Evolutionary conservation across 2,888 invertebrate species (phyloP).

Genomic region (Neoitamus cyanurus): DNA sequence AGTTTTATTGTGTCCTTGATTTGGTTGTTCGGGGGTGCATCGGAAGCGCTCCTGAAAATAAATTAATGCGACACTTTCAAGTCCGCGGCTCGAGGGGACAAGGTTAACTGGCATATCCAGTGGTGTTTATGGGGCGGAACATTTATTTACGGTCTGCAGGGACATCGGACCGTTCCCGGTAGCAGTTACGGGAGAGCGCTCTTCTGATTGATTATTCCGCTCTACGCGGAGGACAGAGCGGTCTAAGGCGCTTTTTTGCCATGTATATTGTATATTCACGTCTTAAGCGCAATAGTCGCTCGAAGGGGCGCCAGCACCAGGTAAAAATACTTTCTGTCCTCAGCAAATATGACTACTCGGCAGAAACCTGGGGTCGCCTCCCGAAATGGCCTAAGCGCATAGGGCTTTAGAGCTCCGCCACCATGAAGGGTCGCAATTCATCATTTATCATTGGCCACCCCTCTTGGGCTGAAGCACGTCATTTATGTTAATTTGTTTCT

Average conservation of each 20-base stretch:
- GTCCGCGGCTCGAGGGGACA: conserved; percentile 20
- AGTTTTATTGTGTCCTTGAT: conserved; percentile 13
- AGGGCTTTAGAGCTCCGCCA: background rate
- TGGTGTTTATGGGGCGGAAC: conserved; percentile 31
- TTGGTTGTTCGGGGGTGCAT: background rate
- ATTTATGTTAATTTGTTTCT: conserved; percentile 38
- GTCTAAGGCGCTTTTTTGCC: background rate
- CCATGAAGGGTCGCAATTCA: conserved; percentile 17
- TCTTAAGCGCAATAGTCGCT: background rate
- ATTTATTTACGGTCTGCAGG: background rate
- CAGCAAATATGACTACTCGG: background rate
- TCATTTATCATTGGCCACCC: conserved; percentile 31
- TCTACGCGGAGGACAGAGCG: background rate
- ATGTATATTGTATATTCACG: background rate
- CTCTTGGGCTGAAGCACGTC: conserved; percentile 20
- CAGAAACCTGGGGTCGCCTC: background rate
- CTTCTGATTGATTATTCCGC: conserved; percentile 19
- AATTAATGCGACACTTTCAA: conserved; percentile 27
- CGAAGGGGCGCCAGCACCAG: background rate
- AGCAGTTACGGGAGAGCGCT: conserved; percentile 13
- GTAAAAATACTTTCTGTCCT: background rate
- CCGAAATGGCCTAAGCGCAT: background rate
- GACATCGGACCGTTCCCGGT: background rate
- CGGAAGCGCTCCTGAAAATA: background rate
- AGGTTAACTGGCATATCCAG: conserved; percentile 36